Percentiles rank a stretch among this genome's conserved stretches.
These are phyloP conservation scores for Falco novaeseelandiae DNA, from an alignment of 2,797 vertebrate genomes.

Conservation along the genomic window DNA sequence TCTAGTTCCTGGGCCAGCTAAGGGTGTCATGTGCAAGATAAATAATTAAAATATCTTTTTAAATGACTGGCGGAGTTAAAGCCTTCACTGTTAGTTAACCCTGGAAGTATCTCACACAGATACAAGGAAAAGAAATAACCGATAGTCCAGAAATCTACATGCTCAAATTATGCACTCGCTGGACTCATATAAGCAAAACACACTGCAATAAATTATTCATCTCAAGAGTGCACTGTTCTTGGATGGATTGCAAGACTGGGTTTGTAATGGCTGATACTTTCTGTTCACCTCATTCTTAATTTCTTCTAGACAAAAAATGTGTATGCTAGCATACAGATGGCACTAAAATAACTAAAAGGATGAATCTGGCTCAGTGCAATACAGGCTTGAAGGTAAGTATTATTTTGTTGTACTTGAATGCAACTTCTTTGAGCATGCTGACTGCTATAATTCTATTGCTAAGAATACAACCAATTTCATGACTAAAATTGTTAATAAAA, in stretches of 20 bases:
- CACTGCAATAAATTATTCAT: background rate
- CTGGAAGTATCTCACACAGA: background rate
- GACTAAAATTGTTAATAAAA: background rate
- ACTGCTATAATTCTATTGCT: background rate
- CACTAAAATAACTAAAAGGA: background rate
- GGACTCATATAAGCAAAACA: background rate
- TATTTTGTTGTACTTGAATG: background rate
- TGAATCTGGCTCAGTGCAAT: background rate
- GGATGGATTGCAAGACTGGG: background rate
- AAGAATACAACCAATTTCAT: background rate
- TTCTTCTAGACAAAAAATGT: background rate
- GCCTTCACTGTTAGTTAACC: background rate
- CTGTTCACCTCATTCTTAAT: background rate
- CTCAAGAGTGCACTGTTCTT: background rate
- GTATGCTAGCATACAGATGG: background rate
- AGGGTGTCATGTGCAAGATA: background rate
- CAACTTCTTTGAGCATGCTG: conserved; percentile 24
- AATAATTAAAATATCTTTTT: background rate
- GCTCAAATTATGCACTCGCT: background rate
- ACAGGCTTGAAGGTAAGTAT: background rate
- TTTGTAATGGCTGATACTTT: background rate
- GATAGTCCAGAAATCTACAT: background rate
- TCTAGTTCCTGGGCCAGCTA: background rate
- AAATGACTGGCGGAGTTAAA: background rate
- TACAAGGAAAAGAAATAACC: background rate